Evolutionary conservation across 2,888 invertebrate species (phyloP), one percentile per base, ranked within the genome.

Genomic region (Philereme vetulata): DNA sequence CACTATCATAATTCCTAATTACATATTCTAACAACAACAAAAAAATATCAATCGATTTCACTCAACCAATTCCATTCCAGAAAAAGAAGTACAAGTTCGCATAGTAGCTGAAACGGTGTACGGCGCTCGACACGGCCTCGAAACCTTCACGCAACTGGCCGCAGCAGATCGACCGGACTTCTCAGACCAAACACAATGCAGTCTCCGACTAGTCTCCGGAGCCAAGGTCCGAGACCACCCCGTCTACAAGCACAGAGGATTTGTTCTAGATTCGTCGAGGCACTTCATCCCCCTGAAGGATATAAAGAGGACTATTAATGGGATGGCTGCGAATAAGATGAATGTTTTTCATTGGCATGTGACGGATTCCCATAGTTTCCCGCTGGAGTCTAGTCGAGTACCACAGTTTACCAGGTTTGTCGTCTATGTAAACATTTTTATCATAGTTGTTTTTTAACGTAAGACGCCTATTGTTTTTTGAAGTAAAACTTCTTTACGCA

Each of bases 271-370:
- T 80, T 96, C 97, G 0, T 95, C 97, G 0, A 94, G 99, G 62
- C 98, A 99, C 85, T 99, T 95, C 79, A 92, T 98, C 33, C 95
- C 97, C 0, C 83, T 97, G 65, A 83, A 81, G 9, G 93, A 93
- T 48, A 95, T 97, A 21, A 93, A 94, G 71, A 94, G 93, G 67
- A 96, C 96, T 49, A 90, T 98, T 67, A 96, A 98, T 72, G 98
- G 95, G 1, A 97, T 98, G 96, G 95, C 96, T 1, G 94, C 96
- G 11, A 95, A 95, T 51, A 98, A 98, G 85, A 87, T 98, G 92
- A 98, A 98, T 80, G 96, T 97, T 0, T 94, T 98, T 47, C 98
- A 98, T 80, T 98, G 98, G 98, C 97, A 97, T 79, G 95, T 95
- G 0, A 96, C 96, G 0, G 98, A 98, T 84, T 95, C 97, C 0